Evolutionary conservation across 2,888 invertebrate species (phyloP), one percentile per base, ranked within the genome.

Genomic region (Drosophila recens): DNA sequence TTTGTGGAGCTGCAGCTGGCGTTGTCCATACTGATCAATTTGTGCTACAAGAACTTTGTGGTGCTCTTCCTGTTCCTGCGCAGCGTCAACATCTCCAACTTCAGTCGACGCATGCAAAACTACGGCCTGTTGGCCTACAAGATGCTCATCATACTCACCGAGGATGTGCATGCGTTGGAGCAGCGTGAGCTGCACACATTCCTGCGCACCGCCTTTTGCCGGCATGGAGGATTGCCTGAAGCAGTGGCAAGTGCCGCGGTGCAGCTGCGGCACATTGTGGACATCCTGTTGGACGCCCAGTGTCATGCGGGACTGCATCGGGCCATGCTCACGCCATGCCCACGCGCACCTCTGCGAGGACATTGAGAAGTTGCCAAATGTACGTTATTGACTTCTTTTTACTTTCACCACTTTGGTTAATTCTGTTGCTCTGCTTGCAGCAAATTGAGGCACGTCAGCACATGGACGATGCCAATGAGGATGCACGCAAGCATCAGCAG

Each of bases 31-130:
- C 91, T 97, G 0, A 96, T 96, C 0, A 97, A 97, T 93, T 92
- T 97, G 3, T 97, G 96, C 90, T 96, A 96, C 87, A 96, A 95
- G 76, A 97, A 97, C 91, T 92, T 96, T 66, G 95, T 96, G 0
- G 96, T 96, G 0, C 94, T 96, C 43, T 96, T 96, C 85, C 94
- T 95, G 0, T 93, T 97, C 34, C 94, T 96, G 93, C 94, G 96
- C 71, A 95, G 95, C 6, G 95, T 96, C 0, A 96, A 96, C 58
- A 88, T 91, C 9, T 91, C 92, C 8, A 90, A 82, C 36, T 92
- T 92, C 40, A 90, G 90, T 33, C 75, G 89, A 0, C 87, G 90
- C 53, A 92, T 92, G 36, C 90, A 90, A 51, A 79, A 85, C 40
- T 91, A 85, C 63, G 92, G 92, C 23, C 83, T 92, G 51, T 58